A percentile compares a stretch with the other conserved stretches of the same genome.
These are phyloP conservation scores for Phalacrocorax pelagicus DNA, from an alignment of 2,113 vertebrate species.

Conservation along the genomic window DNA sequence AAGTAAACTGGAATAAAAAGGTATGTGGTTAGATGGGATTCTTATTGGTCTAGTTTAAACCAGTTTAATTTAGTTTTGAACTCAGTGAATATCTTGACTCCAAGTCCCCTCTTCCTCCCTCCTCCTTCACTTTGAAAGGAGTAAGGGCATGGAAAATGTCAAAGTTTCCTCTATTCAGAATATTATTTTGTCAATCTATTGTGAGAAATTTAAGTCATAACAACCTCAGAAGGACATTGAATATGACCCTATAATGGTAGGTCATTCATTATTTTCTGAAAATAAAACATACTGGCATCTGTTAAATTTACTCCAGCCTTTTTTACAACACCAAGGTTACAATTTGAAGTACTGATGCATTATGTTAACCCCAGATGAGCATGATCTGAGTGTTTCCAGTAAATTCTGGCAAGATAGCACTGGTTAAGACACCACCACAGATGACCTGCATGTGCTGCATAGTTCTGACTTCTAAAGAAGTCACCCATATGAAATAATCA, in stretches of 20 bases:
- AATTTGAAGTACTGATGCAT: background rate
- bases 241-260: background rate
- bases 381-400: background rate
- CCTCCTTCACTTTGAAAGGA: background rate
- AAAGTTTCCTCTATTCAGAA: background rate
- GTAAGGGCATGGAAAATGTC: background rate
- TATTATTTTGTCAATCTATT: background rate
- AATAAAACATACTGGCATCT: background rate
- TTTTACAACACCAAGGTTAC: background rate
- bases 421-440: background rate
- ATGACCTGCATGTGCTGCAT: background rate
- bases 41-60: background rate
- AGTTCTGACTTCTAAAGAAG: background rate
- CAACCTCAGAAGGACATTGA: background rate
- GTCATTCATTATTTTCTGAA: constrained; percentile 21
- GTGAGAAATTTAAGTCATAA: background rate
- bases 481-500: background rate
- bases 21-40: background rate
- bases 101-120: background rate
- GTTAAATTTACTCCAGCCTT: background rate
- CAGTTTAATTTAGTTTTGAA: background rate
- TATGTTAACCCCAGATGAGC: background rate
- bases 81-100: background rate
- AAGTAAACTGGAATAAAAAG: background rate
- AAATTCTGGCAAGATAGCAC: background rate